These are phyloP conservation scores for Arenicola marina DNA, from an alignment of 2,888 invertebrate species.

Conservation along the genomic window DNA sequence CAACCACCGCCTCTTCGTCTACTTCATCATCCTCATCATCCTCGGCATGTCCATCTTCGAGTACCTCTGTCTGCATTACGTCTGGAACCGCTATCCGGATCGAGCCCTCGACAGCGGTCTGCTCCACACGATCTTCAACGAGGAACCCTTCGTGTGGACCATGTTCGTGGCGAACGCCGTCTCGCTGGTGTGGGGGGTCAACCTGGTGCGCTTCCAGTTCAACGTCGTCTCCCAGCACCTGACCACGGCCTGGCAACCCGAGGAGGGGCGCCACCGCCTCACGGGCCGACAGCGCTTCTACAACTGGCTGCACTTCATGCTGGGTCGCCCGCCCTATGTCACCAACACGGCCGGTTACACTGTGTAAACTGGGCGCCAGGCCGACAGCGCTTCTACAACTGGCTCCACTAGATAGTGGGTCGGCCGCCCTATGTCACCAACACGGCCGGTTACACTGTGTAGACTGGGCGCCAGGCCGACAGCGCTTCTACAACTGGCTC, in stretches of 20 bases:
- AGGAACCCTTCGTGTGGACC: conserved; percentile 45
- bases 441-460: too few relatives aligned
- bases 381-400: too few relatives aligned
- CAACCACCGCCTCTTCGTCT: conserved; percentile 54
- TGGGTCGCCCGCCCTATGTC: conserved; percentile 38
- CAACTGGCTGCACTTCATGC: conserved; percentile 49
- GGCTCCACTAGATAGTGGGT: too few relatives aligned
- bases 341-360: too few relatives aligned
- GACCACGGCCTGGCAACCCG: conserved; percentile 42
- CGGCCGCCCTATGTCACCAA: too few relatives aligned
- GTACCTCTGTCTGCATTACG: conserved; percentile 28
- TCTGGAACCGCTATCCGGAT: not conserved
- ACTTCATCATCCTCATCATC: conserved; percentile 42
- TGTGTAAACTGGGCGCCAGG: too few relatives aligned
- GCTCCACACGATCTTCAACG: conserved; percentile 28
- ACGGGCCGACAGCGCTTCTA: conserved; percentile 38
- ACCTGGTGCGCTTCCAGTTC: conserved; percentile 47
- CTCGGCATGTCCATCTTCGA: conserved; percentile 45
- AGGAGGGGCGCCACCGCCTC: conserved; percentile 6
- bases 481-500: too few relatives aligned
- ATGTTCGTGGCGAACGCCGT: conserved; percentile 42
- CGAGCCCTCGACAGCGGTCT: conserved; percentile 13
- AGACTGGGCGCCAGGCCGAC: too few relatives aligned
- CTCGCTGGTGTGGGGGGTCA: conserved; percentile 47
- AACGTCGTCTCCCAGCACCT: conserved; percentile 43